Evolutionary conservation across 2,113 vertebrate species (phyloP), one percentile per base, ranked within the genome.

Genomic region (Silurus glanis): DNA sequence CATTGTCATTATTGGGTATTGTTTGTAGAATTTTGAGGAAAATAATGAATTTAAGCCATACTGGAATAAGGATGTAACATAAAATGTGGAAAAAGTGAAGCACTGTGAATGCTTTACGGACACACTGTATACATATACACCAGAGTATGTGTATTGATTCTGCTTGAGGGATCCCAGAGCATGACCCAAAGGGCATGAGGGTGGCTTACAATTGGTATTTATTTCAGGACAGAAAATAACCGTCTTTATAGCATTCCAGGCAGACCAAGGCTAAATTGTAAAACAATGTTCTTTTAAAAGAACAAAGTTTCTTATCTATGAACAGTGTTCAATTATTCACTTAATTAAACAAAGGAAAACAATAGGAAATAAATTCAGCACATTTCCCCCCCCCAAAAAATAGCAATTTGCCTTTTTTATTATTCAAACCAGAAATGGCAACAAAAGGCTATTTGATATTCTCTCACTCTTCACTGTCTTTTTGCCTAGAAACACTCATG

Each of bases 401-500:
- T 19, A 74, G 23, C 47, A 74, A 76, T 10, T 25, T 55, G 5
- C 23, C 74, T 76, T 55, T 55, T 74, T 74, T 16, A 81, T 62
- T 81, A 81, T 61, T 49, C n/a, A n/a, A 82, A 67, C 13, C 45
- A n/a, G 23, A 66, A 25, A 51, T 62, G 59, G 61, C 47, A 66
- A 49, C 28, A 67, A n/a, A 16, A 66, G 16, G 62, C 10, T 82
- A 51, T 82, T 66, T 82, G 71, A 51, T 64, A 13, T 78, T 75
- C 56, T 51, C 47, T 28, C 9, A 14, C 25, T 23, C 51, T 56
- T 51, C 61, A 17, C 61, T 80, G 76, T 81, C 66, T 71, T 69
- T 72, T 82, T 74, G 58, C 79, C 45, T 51, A 62, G 67, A 80
- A 86, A 82, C 85, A 71, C 85, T 81, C 55, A 25, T 28, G 45